Conservation (phyloP, 2,797 vertebrate genomes). For the Gallinago nigripennis region DNA sequence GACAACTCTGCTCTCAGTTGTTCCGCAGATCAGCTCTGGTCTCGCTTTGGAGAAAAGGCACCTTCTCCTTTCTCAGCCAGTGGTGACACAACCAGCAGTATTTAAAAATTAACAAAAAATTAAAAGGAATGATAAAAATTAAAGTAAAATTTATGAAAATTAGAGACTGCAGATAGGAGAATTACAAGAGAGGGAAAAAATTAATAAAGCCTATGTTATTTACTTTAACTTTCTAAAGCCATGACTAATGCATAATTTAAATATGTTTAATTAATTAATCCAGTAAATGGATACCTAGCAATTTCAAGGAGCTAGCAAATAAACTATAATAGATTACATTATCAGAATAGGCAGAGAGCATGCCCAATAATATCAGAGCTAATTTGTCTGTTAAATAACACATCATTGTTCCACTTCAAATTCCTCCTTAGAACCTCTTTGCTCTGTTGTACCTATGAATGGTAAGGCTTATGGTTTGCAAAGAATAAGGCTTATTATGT, state of each 20-base stretch:
- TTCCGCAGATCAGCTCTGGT: slow-evolving; percentile 19
- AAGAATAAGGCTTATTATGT: not conserved
- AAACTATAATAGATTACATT: slow-evolving; percentile 44
- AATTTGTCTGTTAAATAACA: slow-evolving; percentile 48
- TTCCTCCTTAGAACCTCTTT: slow-evolving; percentile 24
- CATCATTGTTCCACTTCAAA: slow-evolving; percentile 35
- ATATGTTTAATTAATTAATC: slow-evolving; percentile 63
- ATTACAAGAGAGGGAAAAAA: slow-evolving; percentile 18
- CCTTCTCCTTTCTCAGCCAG: slow-evolving; percentile 22
- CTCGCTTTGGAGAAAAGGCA: slow-evolving; percentile 9
- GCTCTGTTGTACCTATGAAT: slow-evolving; percentile 28
- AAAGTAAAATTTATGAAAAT: slow-evolving; percentile 18
- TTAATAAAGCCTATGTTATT: slow-evolving; percentile 45
- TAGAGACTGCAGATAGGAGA: slow-evolving; percentile 1
- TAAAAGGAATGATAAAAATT: not conserved
- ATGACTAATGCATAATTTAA: slow-evolving; percentile 58
- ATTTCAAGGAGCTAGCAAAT: slow-evolving; percentile 53
- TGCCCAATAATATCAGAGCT: slow-evolving; percentile 33
- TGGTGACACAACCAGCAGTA: not conserved
- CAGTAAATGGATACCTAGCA: slow-evolving; percentile 51
- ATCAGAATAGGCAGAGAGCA: slow-evolving; percentile 19
- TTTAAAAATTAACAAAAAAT: slow-evolving; percentile 16
- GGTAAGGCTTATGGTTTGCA: not conserved
- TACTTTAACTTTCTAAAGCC: slow-evolving; percentile 50
- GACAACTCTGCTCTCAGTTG: slow-evolving; percentile 1